Conservation (phyloP, 2,888 invertebrate species). For the Vanessa cardui region DNA sequence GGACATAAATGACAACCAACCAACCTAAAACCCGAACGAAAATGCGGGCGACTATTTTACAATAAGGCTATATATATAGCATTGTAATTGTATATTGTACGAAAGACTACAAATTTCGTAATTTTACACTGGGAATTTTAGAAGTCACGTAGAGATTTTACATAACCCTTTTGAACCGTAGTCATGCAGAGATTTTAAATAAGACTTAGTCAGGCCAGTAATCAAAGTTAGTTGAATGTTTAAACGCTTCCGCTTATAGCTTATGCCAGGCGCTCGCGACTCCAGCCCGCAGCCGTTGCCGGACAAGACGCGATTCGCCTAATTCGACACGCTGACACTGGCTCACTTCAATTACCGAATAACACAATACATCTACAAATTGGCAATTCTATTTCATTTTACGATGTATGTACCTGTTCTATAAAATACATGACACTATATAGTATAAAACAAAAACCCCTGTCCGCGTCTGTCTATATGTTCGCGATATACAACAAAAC, state of each 20-base stretch:
- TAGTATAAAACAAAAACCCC: too few species aligned
- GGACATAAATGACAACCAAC: too few species aligned
- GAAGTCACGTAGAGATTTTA: too few species aligned
- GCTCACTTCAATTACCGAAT: constrained; percentile 42
- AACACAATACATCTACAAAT: background rate
- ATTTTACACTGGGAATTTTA: too few species aligned
- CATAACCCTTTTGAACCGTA: background rate
- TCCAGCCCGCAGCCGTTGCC: constrained; percentile 57
- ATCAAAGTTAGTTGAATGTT: background rate
- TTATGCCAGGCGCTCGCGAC: constrained; percentile 46
- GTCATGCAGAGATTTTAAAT: background rate
- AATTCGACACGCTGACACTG: constrained; percentile 66
- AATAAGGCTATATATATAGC: too few species aligned
- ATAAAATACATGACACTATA: too few species aligned
- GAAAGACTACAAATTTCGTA: too few species aligned
- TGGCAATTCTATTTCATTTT: background rate
- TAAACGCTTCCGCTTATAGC: constrained; percentile 46
- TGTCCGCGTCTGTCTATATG: too few species aligned
- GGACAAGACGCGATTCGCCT: constrained; percentile 68
- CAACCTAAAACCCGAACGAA: too few species aligned
- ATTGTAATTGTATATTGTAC: too few species aligned
- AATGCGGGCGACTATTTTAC: too few species aligned
- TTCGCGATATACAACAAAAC: too few species aligned
- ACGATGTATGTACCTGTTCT: background rate
- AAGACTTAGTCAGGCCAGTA: background rate